A percentile compares a stretch with the other conserved stretches of the same genome.
Evolutionary conservation across 2,113 vertebrate species (phyloP).

Genomic region (Macroglossus sobrinus): DNA sequence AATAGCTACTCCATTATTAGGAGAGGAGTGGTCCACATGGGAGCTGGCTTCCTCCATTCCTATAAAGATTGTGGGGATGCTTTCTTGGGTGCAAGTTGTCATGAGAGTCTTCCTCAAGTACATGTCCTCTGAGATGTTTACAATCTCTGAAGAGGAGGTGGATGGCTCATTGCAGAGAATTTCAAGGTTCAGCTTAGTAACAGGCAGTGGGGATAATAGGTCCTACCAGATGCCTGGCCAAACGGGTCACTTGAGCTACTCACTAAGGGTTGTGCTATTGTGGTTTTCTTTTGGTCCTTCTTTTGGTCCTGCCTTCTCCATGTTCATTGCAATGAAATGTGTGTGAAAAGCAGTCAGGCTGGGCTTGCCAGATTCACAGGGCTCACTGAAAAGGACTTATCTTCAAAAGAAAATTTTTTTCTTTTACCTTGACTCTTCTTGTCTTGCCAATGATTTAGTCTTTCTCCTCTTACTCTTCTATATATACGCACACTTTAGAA

Average conservation of each 20-base stretch:
- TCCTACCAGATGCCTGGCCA: neutral
- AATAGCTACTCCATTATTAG: neutral
- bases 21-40: neutral
- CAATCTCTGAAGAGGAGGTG: neutral
- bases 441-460: neutral
- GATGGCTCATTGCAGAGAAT: neutral
- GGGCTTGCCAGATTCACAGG: neutral
- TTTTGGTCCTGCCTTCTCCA: neutral
- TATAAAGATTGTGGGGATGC: neutral
- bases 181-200: neutral
- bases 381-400: neutral
- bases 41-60: neutral
- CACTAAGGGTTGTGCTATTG: fast-evolving
- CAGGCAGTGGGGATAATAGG: neutral
- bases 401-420: neutral
- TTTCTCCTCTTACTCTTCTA: neutral
- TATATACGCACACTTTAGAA: neutral
- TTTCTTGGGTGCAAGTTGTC: neutral
- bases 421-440: neutral
- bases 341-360: neutral
- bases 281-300: neutral
- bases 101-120: neutral
- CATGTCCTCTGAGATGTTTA: neutral
- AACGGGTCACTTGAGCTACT: neutral
- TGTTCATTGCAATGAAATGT: neutral